These are phyloP conservation scores for Aphelinus certus DNA, from an alignment of 1,140 invertebrate genomes.

Conservation along the genomic window DNA sequence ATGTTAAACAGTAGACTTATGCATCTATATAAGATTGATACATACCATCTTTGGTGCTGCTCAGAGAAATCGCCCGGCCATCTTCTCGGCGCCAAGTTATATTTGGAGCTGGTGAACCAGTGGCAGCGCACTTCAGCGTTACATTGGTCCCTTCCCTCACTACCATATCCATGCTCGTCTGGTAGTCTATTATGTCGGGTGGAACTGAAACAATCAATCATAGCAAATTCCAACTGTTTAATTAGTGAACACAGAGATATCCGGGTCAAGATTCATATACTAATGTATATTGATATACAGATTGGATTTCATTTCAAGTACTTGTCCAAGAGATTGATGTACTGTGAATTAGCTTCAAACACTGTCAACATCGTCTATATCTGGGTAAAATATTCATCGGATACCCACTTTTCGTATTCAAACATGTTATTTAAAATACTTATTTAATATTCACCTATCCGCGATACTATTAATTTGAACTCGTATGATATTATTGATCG, in stretches of 20 bases:
- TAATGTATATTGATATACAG: background rate
- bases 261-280: background rate
- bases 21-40: too few species aligned
- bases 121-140: slow-evolving; percentile 81
- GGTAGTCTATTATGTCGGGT: slow-evolving; percentile 85
- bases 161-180: slow-evolving; percentile 88
- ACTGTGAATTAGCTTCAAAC: too few species aligned
- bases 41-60: slow-evolving; percentile 63
- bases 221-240: background rate
- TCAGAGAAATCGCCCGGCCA: slow-evolving; percentile 73
- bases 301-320: too few species aligned
- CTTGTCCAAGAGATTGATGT: too few species aligned
- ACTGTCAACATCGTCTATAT: too few species aligned
- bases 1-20: too few species aligned
- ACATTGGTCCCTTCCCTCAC: slow-evolving; percentile 89
- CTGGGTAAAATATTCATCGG: too few species aligned
- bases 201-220: slow-evolving; percentile 73
- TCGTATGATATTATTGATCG: too few species aligned
- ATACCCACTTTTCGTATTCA: too few species aligned
- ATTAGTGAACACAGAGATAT: slow-evolving; percentile 9
- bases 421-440: too few species aligned
- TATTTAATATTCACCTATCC: too few species aligned
- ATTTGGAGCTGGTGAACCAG: slow-evolving; percentile 82
- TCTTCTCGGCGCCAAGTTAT: slow-evolving; percentile 87
- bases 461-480: too few species aligned